Percentiles rank a stretch among this genome's conserved stretches.
phyloP scores from a whole-genome alignment of 2,113 vertebrate species.

The Centrocercus urophasianus region DNA sequence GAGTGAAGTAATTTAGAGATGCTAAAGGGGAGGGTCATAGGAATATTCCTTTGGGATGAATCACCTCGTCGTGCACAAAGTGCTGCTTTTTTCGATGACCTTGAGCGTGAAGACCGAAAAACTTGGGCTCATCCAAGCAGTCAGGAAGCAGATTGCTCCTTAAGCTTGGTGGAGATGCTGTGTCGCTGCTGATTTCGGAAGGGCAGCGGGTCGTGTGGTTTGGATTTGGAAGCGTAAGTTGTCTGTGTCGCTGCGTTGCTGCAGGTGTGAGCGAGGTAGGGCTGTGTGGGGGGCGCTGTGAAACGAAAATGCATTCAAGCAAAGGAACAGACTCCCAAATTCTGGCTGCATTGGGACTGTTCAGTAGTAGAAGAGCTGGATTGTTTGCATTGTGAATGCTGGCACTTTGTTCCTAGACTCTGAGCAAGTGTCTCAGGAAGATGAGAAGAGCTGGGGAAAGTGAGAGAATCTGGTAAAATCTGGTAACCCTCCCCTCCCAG shows the following conservation, averaged over 20 bases:
- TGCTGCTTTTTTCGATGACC: conserved; percentile 3
- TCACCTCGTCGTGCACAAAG: fast-evolving
- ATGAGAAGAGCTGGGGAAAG: not conserved
- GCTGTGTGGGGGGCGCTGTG: fast-evolving
- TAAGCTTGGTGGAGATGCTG: not conserved
- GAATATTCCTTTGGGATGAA: not conserved
- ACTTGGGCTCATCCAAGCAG: not conserved
- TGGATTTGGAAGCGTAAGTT: not conserved
- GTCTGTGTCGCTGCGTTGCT: not conserved
- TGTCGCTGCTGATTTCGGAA: not conserved
- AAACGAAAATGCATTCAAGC: not conserved
- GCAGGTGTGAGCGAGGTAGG: not conserved
- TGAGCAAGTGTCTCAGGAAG: not conserved
- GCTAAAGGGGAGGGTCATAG: not conserved
- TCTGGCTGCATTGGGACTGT: fast-evolving
- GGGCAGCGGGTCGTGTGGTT: not conserved
- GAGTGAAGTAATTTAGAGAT: not conserved
- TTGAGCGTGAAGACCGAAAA: conserved; percentile 17
- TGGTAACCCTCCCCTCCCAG: not conserved
- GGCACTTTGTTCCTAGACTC: not conserved
- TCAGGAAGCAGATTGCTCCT: not conserved
- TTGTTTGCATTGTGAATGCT: fast-evolving
- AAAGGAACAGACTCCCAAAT: not conserved
- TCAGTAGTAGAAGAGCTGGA: fast-evolving
- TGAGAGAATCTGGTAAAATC: not conserved